Evolutionary conservation across 2,113 vertebrate species (phyloP).

Genomic region (Dicaeum eximium): DNA sequence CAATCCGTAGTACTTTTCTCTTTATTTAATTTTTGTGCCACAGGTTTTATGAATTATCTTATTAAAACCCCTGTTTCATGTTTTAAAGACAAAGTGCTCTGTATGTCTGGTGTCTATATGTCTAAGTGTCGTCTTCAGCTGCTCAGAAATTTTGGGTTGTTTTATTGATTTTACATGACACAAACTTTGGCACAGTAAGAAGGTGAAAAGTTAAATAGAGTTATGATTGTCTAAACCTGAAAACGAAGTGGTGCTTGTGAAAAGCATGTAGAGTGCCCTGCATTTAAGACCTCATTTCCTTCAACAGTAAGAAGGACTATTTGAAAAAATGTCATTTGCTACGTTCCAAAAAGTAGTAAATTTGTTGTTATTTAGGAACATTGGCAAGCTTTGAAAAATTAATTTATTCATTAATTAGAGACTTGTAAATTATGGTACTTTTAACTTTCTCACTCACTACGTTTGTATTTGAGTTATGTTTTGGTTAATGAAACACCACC

Average conservation of each 20-base stretch:
- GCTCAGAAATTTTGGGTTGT: neutral
- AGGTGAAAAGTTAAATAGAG: neutral
- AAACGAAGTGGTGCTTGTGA: neutral
- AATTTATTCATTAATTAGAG: neutral
- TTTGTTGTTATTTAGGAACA: neutral
- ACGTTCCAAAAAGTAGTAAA: neutral
- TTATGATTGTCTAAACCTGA: neutral
- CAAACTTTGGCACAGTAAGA: neutral
- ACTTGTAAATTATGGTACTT: neutral
- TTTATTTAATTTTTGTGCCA: conserved; percentile 24
- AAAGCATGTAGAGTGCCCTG: neutral
- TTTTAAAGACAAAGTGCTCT: neutral
- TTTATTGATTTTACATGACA: neutral
- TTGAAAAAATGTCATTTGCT: neutral
- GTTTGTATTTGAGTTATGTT: neutral
- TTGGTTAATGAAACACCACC: neutral
- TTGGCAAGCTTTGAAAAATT: neutral
- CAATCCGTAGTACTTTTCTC: neutral
- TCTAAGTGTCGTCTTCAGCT: neutral
- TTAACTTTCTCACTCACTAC: neutral
- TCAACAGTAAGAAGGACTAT: neutral
- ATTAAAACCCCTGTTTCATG: neutral
- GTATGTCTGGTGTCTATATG: neutral
- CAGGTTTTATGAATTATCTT: conserved; percentile 7
- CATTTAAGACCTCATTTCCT: neutral